Evolutionary conservation across 2,113 vertebrate species (phyloP).

Genomic region (Procavia capensis): DNA sequence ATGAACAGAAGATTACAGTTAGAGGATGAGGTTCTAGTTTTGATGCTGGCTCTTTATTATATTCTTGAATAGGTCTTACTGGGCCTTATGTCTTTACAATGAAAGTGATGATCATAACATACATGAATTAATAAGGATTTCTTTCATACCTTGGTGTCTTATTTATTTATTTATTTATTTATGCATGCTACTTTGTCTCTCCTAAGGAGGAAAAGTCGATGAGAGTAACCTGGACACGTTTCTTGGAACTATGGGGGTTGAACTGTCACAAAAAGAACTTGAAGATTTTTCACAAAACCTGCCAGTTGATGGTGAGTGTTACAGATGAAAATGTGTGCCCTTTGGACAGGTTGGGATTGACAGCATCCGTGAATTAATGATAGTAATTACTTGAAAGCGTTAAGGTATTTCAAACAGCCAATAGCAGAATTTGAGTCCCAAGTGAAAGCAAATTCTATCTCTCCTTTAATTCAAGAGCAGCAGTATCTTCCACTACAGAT

Average conservation of each 20-base stretch:
- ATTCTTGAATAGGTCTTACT: not conserved
- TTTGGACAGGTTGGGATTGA: not conserved
- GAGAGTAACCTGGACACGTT: conserved; percentile 41
- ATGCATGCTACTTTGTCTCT: conserved; percentile 32
- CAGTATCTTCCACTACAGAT: not conserved
- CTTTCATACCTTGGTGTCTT: not conserved
- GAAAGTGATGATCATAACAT: not conserved
- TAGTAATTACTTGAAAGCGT: not conserved
- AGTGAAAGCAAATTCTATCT: not conserved
- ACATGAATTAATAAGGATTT: not conserved
- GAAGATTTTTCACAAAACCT: conserved; percentile 64
- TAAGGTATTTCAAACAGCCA: not conserved
- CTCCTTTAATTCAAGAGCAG: not conserved
- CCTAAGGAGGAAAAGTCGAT: conserved; percentile 62
- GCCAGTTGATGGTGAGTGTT: conserved; percentile 64
- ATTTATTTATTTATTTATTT: conserved; percentile 3
- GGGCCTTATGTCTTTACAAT: not conserved
- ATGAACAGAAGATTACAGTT: not conserved
- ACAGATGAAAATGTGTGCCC: not conserved
- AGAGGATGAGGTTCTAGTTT: not conserved
- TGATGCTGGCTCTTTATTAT: not conserved
- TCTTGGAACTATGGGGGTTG: conserved; percentile 40
- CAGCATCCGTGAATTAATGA: not conserved
- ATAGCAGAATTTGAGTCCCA: not conserved
- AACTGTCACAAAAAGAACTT: conserved; percentile 51